Evolutionary conservation across 2,888 invertebrate genomes (phyloP).

Genomic region (Formica aserva): DNA sequence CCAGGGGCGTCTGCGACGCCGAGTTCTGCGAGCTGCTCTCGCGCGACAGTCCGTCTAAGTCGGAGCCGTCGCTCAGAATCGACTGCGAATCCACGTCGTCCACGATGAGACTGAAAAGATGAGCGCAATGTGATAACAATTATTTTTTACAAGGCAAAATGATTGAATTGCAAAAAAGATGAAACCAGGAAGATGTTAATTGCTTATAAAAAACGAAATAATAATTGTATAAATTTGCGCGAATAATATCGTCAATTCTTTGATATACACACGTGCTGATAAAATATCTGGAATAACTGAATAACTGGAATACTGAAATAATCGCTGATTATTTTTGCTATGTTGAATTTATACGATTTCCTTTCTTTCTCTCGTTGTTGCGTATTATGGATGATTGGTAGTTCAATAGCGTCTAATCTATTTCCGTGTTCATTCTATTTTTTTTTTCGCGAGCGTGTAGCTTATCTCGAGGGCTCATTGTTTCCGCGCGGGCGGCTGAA

Average conservation of each 20-base stretch:
- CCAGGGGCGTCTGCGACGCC: slow-evolving; percentile 78
- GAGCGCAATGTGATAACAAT: neutral
- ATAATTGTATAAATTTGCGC: neutral
- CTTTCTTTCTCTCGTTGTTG: neutral
- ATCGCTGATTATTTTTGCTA: neutral
- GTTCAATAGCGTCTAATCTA: slow-evolving; percentile 8
- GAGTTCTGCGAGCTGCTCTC: slow-evolving; percentile 77
- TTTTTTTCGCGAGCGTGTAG: neutral
- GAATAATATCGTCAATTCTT: neutral
- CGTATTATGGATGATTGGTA: neutral
- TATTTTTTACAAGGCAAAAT: neutral
- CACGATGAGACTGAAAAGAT: slow-evolving; percentile 77
- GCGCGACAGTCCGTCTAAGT: slow-evolving; percentile 76
- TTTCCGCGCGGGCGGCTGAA: slow-evolving; percentile 1
- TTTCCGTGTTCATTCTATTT: slow-evolving; percentile 10
- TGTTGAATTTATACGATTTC: neutral
- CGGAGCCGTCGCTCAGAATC: slow-evolving; percentile 75
- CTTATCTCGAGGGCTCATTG: neutral
- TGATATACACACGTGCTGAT: neutral
- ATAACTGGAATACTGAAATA: neutral
- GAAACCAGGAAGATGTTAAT: neutral
- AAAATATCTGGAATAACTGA: neutral
- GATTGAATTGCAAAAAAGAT: neutral
- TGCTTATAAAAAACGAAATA: neutral
- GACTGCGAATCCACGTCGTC: slow-evolving; percentile 81